Percentiles rank a stretch among this genome's conserved stretches.
Conservation (phyloP, 2,113 vertebrate species). For the Alligator sinensis region DNA sequence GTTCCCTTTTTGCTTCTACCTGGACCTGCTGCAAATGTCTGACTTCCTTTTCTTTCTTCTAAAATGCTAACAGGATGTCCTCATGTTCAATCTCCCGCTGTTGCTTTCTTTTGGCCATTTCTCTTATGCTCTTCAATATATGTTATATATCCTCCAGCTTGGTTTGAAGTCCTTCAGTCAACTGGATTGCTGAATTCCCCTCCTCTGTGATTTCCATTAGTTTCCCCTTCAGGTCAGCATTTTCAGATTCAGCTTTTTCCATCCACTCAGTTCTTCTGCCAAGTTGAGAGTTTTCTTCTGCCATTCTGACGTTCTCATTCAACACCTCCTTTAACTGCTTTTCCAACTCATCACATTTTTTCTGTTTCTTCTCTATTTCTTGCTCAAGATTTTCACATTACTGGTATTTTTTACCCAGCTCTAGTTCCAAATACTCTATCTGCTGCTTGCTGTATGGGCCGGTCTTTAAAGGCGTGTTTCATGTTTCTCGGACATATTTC, state of each 20-base stretch:
- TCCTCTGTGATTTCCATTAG: constrained; percentile 85
- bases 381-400: constrained; percentile 85
- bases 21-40: constrained; percentile 83
- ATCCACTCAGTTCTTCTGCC: constrained; percentile 83
- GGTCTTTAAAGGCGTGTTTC: neutral
- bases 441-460: neutral
- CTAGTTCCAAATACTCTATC: constrained; percentile 69
- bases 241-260: constrained; percentile 82
- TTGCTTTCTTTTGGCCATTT: constrained; percentile 86
- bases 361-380: constrained; percentile 82
- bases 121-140: constrained; percentile 89
- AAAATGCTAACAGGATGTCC: constrained; percentile 84
- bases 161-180: constrained; percentile 88
- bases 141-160: constrained; percentile 89
- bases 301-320: constrained; percentile 82
- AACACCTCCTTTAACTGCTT: constrained; percentile 81
- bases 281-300: constrained; percentile 85
- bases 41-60: constrained; percentile 86
- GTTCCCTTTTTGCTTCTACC: constrained; percentile 81
- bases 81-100: constrained; percentile 89
- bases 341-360: constrained; percentile 82
- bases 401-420: constrained; percentile 83
- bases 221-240: constrained; percentile 83
- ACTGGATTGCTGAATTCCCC: constrained; percentile 82
- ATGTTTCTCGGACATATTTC: neutral